These are phyloP conservation scores for Pasiphila rectangulata DNA, from an alignment of 2,888 invertebrate genomes.

Conservation along the genomic window DNA sequence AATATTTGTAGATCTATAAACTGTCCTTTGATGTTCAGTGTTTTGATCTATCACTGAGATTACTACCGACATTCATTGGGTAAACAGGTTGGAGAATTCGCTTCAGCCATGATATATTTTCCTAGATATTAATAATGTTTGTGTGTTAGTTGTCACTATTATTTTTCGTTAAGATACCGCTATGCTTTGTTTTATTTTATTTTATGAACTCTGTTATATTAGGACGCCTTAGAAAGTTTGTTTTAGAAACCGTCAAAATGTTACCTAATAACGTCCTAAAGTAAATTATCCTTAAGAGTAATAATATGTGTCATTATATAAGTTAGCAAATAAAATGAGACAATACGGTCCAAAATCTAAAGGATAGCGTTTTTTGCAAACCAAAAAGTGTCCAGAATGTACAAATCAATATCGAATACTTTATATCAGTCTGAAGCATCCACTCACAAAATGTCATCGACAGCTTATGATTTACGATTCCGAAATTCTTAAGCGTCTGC, in stretches of 20 bases:
- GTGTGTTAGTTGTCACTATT: conserved; percentile 3
- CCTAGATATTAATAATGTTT: conserved; percentile 10
- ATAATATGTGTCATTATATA: too few relatives aligned
- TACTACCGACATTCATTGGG: conserved; percentile 36
- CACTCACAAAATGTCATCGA: conserved; percentile 55
- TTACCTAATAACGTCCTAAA: too few relatives aligned
- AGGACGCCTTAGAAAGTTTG: too few relatives aligned
- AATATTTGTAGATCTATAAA: conserved; percentile 49
- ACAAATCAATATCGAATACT: conserved; percentile 23
- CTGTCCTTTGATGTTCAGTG: conserved; percentile 53
- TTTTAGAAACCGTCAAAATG: too few relatives aligned
- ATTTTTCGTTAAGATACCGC: background rate
- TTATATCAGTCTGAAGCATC: conserved; percentile 28
- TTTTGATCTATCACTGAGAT: conserved; percentile 51
- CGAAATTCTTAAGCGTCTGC: conserved; percentile 58
- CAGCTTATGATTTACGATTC: conserved; percentile 67
- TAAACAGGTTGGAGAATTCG: conserved; percentile 21
- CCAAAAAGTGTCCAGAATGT: background rate
- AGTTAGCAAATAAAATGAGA: too few relatives aligned
- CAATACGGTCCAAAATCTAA: background rate
- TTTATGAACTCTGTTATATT: background rate
- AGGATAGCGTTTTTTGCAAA: conserved; percentile 1
- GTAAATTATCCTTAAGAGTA: too few relatives aligned
- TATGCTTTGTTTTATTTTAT: conserved; percentile 1
- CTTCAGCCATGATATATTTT: conserved; percentile 19